Base-by-base conservation (phyloP, 2,888 invertebrate genomes). In the Pterostichus niger region DNA sequence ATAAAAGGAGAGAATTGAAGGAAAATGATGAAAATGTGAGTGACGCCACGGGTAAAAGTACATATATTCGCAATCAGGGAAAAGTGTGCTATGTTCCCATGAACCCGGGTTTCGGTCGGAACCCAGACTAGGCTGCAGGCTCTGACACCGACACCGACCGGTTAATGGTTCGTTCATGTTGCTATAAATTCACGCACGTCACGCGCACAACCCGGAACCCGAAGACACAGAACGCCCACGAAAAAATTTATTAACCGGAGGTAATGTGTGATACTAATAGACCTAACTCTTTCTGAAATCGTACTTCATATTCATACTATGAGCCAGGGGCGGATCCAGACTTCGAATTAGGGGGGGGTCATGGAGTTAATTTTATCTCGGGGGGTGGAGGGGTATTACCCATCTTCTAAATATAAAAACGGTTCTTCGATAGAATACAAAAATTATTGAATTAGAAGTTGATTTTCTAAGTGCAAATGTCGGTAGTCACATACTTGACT, bases 151-250 rank as follows among this genome's bases (percentile, higher is more conserved):
- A 40, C 40, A 40, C 40, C 40, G 40, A 40, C 71, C 40, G 44
- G 35, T 71, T 77, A 56, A 77, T 77, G 76, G 54, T 31, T 56
- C 76, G 33, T 77, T 77, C 76, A 77, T 54, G 76, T 77, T 56
- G 54, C 76, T 40, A 77, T 77, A 54, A 77, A 77, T 77, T 77
- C 33, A 35, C 76, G 76, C 52, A 77, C 56, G 76, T 77, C 76
- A 54, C 15, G 33, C 17, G 3, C 54, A 56, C 33, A 56, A 71
- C 35, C 35, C 44, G 44, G 11, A n/a, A 10, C 35, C 35, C 44
- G 44, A 2, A n/a, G 7, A 35, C 6, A 9, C n/a, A 9, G 31
- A 10, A 15, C 13, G 59, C 59, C 59, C 31, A 59, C 31, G 17
- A 13, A 59, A 71, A 71, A 71, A 71, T 71, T 71, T 71, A 71